Percentiles rank a stretch among this genome's conserved stretches.
Conservation (phyloP, 2,113 vertebrate genomes). For the Actenoides hombroni region DNA sequence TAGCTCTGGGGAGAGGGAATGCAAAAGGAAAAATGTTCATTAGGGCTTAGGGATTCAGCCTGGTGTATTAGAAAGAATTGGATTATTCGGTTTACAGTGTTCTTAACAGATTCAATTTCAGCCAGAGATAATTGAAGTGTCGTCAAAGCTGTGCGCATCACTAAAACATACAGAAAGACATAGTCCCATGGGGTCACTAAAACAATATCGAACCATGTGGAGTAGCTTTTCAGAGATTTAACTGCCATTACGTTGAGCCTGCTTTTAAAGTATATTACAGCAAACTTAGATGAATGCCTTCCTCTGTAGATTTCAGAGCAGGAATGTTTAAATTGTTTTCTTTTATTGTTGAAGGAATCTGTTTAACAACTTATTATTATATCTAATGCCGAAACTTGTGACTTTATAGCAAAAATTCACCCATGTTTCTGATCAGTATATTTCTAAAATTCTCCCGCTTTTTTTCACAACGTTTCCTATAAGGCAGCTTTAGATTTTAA, state of each 20-base stretch:
- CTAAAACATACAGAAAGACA: conserved; percentile 18
- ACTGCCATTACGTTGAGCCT: not conserved
- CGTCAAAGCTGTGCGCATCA: conserved; percentile 32
- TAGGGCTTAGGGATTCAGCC: conserved; percentile 56
- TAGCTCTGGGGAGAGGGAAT: conserved; percentile 41
- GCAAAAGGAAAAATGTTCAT: conserved; percentile 62
- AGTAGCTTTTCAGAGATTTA: conserved; percentile 34
- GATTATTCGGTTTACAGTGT: conserved; percentile 60
- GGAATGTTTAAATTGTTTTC: not conserved
- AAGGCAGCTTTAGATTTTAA: not conserved
- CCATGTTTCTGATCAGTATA: not conserved
- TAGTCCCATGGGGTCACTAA: conserved; percentile 33
- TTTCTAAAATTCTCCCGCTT: not conserved
- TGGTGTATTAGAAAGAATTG: conserved; percentile 56
- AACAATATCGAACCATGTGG: conserved; percentile 26
- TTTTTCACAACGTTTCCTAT: not conserved
- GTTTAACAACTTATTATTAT: not conserved
- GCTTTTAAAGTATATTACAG: not conserved
- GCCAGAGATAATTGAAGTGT: conserved; percentile 47
- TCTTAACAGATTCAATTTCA: conserved; percentile 67
- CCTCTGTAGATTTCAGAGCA: not conserved
- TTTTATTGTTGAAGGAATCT: not conserved
- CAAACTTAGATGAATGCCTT: not conserved
- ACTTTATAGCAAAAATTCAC: not conserved
- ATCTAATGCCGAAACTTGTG: not conserved